Base-by-base conservation (phyloP, 2,888 invertebrate genomes). In the Fragum sueziense region DNA sequence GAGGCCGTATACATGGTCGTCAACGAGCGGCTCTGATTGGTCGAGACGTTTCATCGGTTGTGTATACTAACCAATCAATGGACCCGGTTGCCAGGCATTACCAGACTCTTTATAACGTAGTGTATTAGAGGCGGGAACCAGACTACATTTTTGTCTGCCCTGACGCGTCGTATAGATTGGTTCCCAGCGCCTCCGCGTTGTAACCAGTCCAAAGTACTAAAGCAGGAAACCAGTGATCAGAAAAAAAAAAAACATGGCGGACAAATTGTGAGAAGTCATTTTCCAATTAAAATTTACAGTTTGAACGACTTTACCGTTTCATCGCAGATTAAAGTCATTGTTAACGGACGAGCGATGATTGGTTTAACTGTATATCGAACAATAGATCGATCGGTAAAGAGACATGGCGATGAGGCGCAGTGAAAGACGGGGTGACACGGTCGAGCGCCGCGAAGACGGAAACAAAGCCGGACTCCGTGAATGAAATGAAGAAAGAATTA, bases 401-500 rank as follows among this genome's bases (percentile, higher is more conserved):
- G 4, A 78, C 68, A 84, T 84, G 83, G 80, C 80, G 51, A 80
- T 76, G 4, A 77, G 83, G 52, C 67, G 80, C 17, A 74, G 76
- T 37, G 77, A 76, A 29, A 73, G 75, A 59, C 69, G 82, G n/a
- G 4, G 78, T 73, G 6, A 82, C 82, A 6, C 65, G 76, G n/a
- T 76, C 78, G 7, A 70, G 78, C n/a, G 73, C 68, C n/a, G 65
- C 76, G 22, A 65, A 65, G 37, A 76, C 78, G 41, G 62, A 47
- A 20, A 37, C 59, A 11, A 71, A 70, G 29, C 33, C 70, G 33
- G 70, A 69, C 9, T 22, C 27, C 3, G 54, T 62, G 52, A 31
- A 74, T 14, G 84, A 79, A 11, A 80, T 81, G 84, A 80, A 84
- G 70, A 76, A 72, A 14, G 84, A 84, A 73, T 54, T 84, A n/a